Conservation (phyloP, 1,140 invertebrate genomes). For the Meloidogyne floridensis region DNA sequence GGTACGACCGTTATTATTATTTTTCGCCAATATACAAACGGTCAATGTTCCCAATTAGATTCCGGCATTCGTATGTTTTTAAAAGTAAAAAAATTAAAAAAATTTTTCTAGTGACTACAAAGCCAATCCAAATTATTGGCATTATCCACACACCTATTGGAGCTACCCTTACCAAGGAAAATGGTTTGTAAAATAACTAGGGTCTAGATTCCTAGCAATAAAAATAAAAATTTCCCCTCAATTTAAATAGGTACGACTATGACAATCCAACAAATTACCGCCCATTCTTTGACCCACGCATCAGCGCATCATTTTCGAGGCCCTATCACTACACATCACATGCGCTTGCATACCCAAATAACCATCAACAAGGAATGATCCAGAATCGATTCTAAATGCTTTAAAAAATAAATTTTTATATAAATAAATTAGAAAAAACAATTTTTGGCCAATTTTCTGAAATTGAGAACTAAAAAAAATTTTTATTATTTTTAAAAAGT, state of each 20-base stretch:
- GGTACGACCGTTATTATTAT: slow-evolving; percentile 37
- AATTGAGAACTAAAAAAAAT: not conserved
- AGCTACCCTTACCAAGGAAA: slow-evolving; percentile 30
- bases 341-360: slow-evolving; percentile 12
- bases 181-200: slow-evolving; percentile 8
- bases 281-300: slow-evolving; percentile 20
- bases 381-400: slow-evolving; percentile 21
- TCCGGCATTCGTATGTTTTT: slow-evolving; percentile 21
- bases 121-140: slow-evolving; percentile 34
- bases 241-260: slow-evolving; percentile 29
- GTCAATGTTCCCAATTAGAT: slow-evolving; percentile 28
- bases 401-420: not conserved
- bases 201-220: not conserved
- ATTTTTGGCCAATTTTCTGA: not conserved
- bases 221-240: not conserved
- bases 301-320: not conserved
- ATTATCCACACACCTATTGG: slow-evolving; percentile 35
- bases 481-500: slow-evolving; percentile 22
- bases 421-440: too few species aligned
- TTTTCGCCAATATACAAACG: slow-evolving; percentile 33
- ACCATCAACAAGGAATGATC: slow-evolving; percentile 22
- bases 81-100: not conserved
- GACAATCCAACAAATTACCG: slow-evolving; percentile 34
- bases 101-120: slow-evolving; percentile 25
- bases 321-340: slow-evolving; percentile 31